Base-by-base conservation (phyloP, 2,888 invertebrate species). In the Pecten maximus region DNA sequence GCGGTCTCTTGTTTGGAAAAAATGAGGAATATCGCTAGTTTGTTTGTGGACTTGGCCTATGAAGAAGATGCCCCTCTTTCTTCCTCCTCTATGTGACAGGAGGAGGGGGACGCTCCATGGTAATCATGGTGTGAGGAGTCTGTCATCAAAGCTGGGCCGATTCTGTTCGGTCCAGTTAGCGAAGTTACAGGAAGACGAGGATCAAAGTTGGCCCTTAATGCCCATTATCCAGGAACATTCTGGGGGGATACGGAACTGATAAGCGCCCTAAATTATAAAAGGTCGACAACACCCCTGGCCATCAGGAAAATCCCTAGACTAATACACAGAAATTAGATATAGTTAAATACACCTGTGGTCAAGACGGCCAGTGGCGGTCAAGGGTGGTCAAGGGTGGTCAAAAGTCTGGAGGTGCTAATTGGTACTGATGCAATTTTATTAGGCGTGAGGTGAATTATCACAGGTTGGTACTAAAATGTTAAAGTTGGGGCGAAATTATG, bases 361-460 rank as follows among this genome's bases (percentile, higher is more conserved):
- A 74, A 28, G 74, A 74, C 35, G 2, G 50, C 23, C 50, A 54
- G 19, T 19, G 50, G 50, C 50, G 74, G 74, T 28, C 74, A 74
- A 28, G 12, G 74, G 74, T 28, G 35, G 74, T 35, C 28, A 74
- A 35, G 74, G 28, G 74, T 74, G 74, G 74, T 35, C 74, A 74
- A 35, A 74, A 28, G 74, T 74, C 74, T 15, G 74, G 74, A 74
- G 74, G 74, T 74, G 74, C 74, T 74, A 74, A 74, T 74, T 74
- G 74, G 74, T 74, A 35, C 74, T 74, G 74, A 74, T 74, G 74
- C 74, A 74, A 74, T 74, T 54, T 74, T 74, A 74, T 74, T 74
- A 16, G 35, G 74, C 74, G 35, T 74, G 15, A 74, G 74, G 35
- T 74, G 74, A 74, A 74, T 74, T 74, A 74, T 74, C 28, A 10